A percentile compares a stretch with the other conserved stretches of the same genome.
phyloP scores from a whole-genome alignment of 2,888 invertebrate genomes.

The Aphidius colemani region DNA sequence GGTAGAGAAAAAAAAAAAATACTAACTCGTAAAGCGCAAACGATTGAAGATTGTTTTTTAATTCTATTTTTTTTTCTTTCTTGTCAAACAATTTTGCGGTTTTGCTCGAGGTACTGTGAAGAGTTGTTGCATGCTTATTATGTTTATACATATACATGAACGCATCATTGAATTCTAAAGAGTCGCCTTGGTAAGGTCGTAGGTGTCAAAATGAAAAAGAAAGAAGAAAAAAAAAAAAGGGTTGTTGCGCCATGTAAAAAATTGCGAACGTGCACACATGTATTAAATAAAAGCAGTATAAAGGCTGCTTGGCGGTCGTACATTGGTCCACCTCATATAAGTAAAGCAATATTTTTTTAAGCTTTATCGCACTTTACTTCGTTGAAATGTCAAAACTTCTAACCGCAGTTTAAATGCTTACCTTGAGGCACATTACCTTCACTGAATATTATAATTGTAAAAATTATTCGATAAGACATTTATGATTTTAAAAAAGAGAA shows the following conservation, averaged over 20 bases:
- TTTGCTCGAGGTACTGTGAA: conserved; percentile 21
- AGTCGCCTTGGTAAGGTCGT: conserved; percentile 49
- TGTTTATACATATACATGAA: conserved; percentile 17
- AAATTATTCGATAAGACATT: conserved; percentile 7
- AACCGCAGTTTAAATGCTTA: conserved; percentile 32
- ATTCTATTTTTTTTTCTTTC: conserved; percentile 20
- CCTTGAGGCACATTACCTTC: conserved; percentile 20
- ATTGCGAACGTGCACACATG: conserved; percentile 31
- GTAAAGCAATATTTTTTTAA: conserved; percentile 51
- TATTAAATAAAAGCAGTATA: conserved; percentile 9
- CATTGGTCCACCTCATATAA: conserved; percentile 43
- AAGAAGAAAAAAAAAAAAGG: conserved; percentile 12
- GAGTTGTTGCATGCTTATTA: no score
- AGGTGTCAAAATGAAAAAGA: conserved; percentile 36
- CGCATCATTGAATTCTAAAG: conserved; percentile 36
- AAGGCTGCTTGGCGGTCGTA: conserved; percentile 12
- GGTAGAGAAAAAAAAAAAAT: conserved; percentile 12
- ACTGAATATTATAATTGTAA: conserved; percentile 13
- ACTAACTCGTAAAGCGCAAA: conserved; percentile 24
- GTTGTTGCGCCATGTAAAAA: conserved; percentile 39
- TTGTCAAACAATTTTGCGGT: conserved; percentile 26
- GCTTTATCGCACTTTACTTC: conserved; percentile 51
- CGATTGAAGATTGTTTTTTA: conserved; percentile 21
- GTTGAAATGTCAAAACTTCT: conserved; percentile 41
- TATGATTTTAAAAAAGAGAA: background rate